These are phyloP conservation scores for Trachelipus rathkii DNA, from an alignment of 1,140 invertebrate species.

Conservation along the genomic window DNA sequence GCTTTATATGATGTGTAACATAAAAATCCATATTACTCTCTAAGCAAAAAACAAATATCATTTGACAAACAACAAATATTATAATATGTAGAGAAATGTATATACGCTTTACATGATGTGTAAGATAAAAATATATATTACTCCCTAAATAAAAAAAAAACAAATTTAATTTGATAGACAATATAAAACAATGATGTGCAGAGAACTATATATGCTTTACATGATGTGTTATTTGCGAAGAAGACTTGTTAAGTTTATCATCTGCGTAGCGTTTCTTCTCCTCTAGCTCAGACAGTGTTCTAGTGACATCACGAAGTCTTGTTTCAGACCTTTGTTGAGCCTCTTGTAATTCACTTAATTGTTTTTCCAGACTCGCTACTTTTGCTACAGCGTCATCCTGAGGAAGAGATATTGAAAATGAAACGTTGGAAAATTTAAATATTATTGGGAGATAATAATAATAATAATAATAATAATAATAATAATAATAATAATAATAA, in stretches of 20 bases:
- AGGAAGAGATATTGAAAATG: background rate
- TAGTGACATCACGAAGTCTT: slow-evolving; percentile 40
- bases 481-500: no score
- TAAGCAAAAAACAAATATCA: no score
- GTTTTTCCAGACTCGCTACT: slow-evolving; percentile 37
- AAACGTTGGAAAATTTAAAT: background rate
- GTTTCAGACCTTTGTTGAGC: slow-evolving; percentile 40
- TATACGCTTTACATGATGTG: no score
- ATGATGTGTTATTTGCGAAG: slow-evolving; percentile 37
- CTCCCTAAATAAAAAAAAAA: no score
- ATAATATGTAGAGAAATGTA: no score
- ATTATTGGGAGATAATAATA: no score
- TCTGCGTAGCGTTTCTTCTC: slow-evolving; percentile 44
- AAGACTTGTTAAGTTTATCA: slow-evolving; percentile 42
- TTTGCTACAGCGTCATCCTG: slow-evolving; percentile 42
- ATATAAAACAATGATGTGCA: no score
- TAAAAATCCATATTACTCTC: no score
- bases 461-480: no score
- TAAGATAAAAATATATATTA: no score
- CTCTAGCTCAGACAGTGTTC: slow-evolving; percentile 40
- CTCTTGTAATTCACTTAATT: slow-evolving; percentile 38
- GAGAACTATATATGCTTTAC: background rate
- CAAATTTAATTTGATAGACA: no score
- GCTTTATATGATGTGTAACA: slow-evolving; percentile 35
- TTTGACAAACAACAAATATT: no score